Conservation (phyloP, 2,888 invertebrate species). For the Stenotaenia linearis region DNA sequence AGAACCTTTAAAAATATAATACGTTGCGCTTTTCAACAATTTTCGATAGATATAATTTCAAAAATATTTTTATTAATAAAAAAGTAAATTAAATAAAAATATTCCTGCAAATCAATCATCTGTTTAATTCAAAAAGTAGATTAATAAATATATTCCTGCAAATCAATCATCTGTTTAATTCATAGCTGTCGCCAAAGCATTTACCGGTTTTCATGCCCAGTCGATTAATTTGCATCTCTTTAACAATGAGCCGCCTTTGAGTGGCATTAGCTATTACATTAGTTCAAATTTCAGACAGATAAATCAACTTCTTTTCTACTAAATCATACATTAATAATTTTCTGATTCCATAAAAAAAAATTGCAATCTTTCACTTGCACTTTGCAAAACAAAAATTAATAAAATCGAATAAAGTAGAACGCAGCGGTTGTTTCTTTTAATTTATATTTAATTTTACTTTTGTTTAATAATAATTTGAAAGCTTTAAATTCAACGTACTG, state of each 20-base stretch:
- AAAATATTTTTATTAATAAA: too few species aligned
- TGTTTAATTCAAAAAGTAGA: neutral
- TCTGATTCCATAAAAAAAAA: neutral
- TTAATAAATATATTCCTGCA: neutral
- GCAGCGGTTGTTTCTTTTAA: too few species aligned
- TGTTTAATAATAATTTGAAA: too few species aligned
- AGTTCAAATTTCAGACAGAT: neutral
- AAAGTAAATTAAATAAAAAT: neutral
- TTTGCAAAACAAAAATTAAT: neutral
- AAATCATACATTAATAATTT: neutral
- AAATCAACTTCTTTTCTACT: neutral
- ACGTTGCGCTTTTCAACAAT: too few species aligned
- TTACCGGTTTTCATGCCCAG: neutral
- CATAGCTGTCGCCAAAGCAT: neutral
- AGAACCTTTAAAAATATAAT: too few species aligned
- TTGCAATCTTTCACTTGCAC: neutral
- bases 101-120: neutral
- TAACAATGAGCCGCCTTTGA: neutral
- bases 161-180: neutral
- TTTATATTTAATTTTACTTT: too few species aligned
- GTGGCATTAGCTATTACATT: neutral
- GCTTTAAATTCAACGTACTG: too few species aligned
- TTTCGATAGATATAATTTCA: too few species aligned
- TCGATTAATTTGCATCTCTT: neutral
- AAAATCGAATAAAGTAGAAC: too few species aligned